Percentiles rank a stretch among this genome's conserved stretches.
These are phyloP conservation scores for Phocoena sinus DNA, from an alignment of 2,113 vertebrate species.

Conservation along the genomic window DNA sequence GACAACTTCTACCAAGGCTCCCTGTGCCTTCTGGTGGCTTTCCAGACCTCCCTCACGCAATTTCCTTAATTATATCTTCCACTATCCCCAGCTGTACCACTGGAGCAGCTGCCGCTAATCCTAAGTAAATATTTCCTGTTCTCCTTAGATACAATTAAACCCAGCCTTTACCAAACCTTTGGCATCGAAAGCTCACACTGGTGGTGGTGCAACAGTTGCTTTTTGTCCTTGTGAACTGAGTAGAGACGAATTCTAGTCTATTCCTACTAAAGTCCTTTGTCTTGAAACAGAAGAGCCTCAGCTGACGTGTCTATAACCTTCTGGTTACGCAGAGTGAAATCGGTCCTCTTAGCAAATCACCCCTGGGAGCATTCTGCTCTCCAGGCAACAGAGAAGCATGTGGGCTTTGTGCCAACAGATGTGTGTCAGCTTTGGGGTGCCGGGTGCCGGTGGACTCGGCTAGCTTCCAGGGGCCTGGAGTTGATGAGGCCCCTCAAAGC, in stretches of 20 bases:
- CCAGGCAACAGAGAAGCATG: neutral
- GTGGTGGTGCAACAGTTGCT: neutral
- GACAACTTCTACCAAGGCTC: constrained; percentile 50
- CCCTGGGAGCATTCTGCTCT: neutral
- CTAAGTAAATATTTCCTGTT: constrained; percentile 83
- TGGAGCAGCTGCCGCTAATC: constrained; percentile 77
- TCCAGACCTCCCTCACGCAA: constrained; percentile 69
- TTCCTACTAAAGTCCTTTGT: constrained; percentile 40
- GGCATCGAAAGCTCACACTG: constrained; percentile 27
- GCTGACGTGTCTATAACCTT: neutral
- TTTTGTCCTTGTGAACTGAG: constrained; percentile 41
- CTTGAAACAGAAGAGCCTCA: neutral
- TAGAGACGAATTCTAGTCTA: constrained; percentile 32
- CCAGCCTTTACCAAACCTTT: constrained; percentile 54
- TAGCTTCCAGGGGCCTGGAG: neutral
- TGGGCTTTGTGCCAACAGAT: neutral
- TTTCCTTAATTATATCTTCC: constrained; percentile 79
- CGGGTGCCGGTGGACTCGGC: neutral
- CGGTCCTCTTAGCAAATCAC: neutral
- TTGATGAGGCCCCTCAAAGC: neutral
- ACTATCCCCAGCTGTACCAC: constrained; percentile 63
- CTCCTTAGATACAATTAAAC: constrained; percentile 71
- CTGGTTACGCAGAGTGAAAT: neutral
- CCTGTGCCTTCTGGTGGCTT: constrained; percentile 66
- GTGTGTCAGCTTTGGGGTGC: neutral